Base-by-base conservation (phyloP, 2,113 vertebrate genomes). In the Ictalurus punctatus region DNA sequence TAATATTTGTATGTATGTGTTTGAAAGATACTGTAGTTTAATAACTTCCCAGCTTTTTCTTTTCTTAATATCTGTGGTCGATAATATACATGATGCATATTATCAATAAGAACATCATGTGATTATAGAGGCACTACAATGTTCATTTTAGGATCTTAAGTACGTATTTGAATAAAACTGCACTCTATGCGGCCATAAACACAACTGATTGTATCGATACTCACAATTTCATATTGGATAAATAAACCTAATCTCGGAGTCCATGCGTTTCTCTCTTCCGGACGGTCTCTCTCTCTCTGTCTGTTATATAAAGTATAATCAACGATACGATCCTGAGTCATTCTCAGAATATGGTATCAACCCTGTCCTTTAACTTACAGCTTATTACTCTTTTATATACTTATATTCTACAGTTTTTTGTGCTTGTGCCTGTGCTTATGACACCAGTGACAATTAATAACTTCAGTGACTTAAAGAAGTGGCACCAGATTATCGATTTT, bases 181-280 rank as follows among this genome's bases (percentile, higher is more conserved):
- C 67, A 59, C 61, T 69, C 13, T 73, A 52, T 78, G 44, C 56
- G 79, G 73, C 34, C 83, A 89, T 88, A 93, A 93, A 86, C 92
- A 80, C 90, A 91, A 90, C 92, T 23, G 34, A 78, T 25, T 48
- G 74, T 48, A 48, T 78, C 40, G 48, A 78, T 78, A 48, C 74
- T 78, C 74, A 10, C 37, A 78, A 48, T 78, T 25, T 78, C 27
- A 48, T 78, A 48, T 78, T 48, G 74, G 0, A 76, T 23, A 30
- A 69, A 69, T 69, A 69, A 69, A 69, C 9, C 67, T 69, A 69
- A 69, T 30, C n/a, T 69, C n/a, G 19, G 65, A 67, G 10, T 67
- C 16, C 69, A 17, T 34, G 30, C 69, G 37, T 5, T 71, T 71
- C 27, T 71, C n/a, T 71, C 30, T 34, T 34, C 16, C 30, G 34